Base-by-base conservation (phyloP, 2,797 vertebrate species). In the Fratercula arctica region DNA sequence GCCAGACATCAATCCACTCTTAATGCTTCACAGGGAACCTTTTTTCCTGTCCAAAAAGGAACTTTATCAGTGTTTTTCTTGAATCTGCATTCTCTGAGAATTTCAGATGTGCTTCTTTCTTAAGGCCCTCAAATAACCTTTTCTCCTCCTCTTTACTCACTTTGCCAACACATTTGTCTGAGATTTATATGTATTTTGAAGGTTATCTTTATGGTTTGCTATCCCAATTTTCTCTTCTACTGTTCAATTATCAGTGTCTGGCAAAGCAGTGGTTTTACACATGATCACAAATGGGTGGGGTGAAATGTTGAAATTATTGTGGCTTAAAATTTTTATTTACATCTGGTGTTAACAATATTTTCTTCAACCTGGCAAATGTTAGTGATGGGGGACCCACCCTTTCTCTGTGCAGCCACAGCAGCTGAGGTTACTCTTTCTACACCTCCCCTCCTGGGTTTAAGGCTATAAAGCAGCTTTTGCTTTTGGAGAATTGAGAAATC, bases 41-140 rank as follows among this genome's bases (percentile, higher is more conserved):
- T 80, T 93, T 77, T 87, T 76, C 33, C 29, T 77, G 68, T 93
- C 77, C 77, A 64, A 50, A 90, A 96, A 90, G 68, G 77, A 91
- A 85, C 31, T 93, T 95, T 90, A 91, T 95, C 92, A 70, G 46
- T 93, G 74, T 73, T 95, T 95, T 88, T 77, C 63, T 89, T 82
- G 51, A 95, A 77, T 96, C 92, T 93, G 53, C 56, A 59, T 96
- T 95, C 76, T 90, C 66, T 74, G 88, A 91, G 70, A 94, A 91
- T 93, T 93, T 94, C 59, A 76, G 39, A 68, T 95, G 89, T 60
- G 17, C 70, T 93, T 73, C 51, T 88, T 86, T 88, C 91, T 93
- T 94, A 77, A 96, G 81, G 90, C 66, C 54, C 66, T 87, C 53
- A 77, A 95, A 87, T 91, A 92, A 92, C 85, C 43, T 95, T 92